phyloP scores from a whole-genome alignment of 2,888 invertebrate genomes.

The Rhagonycha fulva region DNA sequence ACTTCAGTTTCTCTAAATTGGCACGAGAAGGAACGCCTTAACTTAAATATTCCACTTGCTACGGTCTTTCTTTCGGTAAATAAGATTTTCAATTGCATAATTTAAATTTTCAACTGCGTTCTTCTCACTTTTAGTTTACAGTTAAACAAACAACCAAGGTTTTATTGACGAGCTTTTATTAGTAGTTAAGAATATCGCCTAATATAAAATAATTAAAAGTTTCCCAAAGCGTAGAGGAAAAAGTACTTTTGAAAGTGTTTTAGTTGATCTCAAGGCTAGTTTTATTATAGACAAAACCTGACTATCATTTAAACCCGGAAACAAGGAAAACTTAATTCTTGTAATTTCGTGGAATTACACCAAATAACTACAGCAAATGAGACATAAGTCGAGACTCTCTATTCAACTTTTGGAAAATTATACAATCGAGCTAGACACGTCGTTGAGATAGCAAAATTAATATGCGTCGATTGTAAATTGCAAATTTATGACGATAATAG shows the following conservation, averaged over 20 bases:
- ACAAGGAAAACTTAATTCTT: constrained; percentile 1
- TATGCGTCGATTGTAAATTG: not conserved
- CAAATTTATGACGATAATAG: not conserved
- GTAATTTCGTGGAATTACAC: not conserved
- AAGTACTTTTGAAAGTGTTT: not conserved
- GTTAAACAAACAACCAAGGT: not conserved
- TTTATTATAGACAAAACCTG: constrained; percentile 1
- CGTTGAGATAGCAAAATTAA: not conserved
- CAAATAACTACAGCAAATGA: constrained; percentile 1
- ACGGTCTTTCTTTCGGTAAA: not conserved
- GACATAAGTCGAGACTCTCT: not conserved
- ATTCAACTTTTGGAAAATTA: not conserved
- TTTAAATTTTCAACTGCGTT: not conserved
- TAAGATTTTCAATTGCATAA: not conserved
- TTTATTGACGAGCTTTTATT: not conserved
- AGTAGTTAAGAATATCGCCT: not conserved
- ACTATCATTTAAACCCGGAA: not conserved
- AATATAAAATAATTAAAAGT: not conserved
- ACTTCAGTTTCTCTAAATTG: not conserved
- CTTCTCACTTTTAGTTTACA: not conserved
- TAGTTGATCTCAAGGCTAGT: not conserved
- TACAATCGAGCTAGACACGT: not conserved
- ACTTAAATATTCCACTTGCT: not conserved
- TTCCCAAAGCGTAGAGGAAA: not conserved
- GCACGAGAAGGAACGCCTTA: not conserved